Base-by-base conservation (phyloP, 2,888 invertebrate species). In the Cylindroiulus punctatus region DNA sequence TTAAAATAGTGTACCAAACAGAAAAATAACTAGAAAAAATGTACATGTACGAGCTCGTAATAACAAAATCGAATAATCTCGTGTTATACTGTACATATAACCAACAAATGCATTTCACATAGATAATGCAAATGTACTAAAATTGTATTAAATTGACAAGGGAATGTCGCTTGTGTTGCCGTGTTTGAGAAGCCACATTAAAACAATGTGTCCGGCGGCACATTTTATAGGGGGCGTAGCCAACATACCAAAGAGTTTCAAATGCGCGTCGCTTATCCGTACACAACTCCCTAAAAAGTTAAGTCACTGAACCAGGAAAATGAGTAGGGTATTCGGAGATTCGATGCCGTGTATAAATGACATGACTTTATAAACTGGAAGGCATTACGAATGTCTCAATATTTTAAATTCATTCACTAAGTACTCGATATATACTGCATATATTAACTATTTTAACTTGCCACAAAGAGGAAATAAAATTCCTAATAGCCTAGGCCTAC, bases 231-330 rank as follows among this genome's bases (percentile, higher is more conserved):
- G 65, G 65, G 65, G 65, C 65, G 65, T 65, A 7, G 26, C 26
- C 65, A 65, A 65, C 65, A 65, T 65, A 65, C 65, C 65, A 26
- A 65, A 65, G n/a, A 26, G 65, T 26, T 26, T 65, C 26, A 65
- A 26, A 52, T 5, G 65, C 52, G 52, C 52, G 19, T 47, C 52
- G 12, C n/a, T 65, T 65, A 26, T 65, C 8, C 26, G 12, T 26
- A 65, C 65, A n/a, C 65, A 65, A 65, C 26, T 65, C 26, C 65
- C 22, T 22, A 65, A 65, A 65, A 65, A 65, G 65, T 65, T 76
- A 30, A 76, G 76, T 76, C 76, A 76, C 30, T 76, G 76, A 76
- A 76, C 76, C 76, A 76, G 76, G 76, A 76, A 76, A 12, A 76
- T 30, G 76, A 76, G 26, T 32, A n/a, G 3, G 52, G 19, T n/a